Conservation (phyloP, 2,113 vertebrate species). For the Okapia johnstoni region DNA sequence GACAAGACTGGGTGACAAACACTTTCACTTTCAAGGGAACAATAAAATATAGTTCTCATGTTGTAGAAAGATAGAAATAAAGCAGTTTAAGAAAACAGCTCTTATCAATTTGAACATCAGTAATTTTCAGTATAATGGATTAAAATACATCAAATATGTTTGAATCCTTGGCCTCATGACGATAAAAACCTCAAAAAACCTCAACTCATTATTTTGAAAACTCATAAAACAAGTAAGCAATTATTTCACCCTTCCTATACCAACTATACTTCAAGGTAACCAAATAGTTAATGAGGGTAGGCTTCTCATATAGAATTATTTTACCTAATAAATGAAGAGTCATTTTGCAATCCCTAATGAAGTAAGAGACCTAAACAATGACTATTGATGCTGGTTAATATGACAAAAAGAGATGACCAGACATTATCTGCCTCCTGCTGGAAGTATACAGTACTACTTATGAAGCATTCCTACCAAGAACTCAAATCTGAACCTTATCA, state of each 20-base stretch:
- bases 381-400: neutral
- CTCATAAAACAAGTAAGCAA: slow-evolving; percentile 19
- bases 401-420: neutral
- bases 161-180: slow-evolving; percentile 22
- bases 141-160: slow-evolving; percentile 22
- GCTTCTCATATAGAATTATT: slow-evolving; percentile 19
- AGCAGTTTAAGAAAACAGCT: neutral
- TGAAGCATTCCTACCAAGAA: neutral
- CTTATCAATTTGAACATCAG: slow-evolving; percentile 22
- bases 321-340: slow-evolving; percentile 19
- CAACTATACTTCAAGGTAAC: slow-evolving; percentile 5
- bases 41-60: slow-evolving; percentile 9
- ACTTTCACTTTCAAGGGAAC: neutral
- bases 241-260: neutral
- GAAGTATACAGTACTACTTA: neutral
- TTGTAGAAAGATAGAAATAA: slow-evolving; percentile 34
- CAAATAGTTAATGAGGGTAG: neutral
- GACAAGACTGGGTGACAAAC: neutral
- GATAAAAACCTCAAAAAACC: neutral
- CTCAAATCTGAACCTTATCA: neutral
- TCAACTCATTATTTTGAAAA: slow-evolving; percentile 46
- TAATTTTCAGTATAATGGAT: slow-evolving; percentile 41
- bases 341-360: neutral
- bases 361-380: slow-evolving; percentile 1
- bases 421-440: neutral